phyloP scores from a whole-genome alignment of 2,888 invertebrate species.

The Agrypnus murinus region DNA sequence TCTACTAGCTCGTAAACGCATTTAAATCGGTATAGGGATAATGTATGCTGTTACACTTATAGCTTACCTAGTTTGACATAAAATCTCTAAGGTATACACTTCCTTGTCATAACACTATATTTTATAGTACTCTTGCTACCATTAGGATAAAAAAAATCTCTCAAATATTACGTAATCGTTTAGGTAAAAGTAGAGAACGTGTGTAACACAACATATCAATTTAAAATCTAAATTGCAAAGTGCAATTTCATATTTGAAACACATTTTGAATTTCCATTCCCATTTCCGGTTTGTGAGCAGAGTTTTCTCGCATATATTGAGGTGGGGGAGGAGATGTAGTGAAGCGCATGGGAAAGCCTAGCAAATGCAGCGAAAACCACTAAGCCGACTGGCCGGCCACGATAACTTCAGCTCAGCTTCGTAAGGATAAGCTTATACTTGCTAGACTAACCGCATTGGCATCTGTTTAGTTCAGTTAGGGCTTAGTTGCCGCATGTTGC shows the following conservation, averaged over 20 bases:
- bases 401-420: constrained; percentile 52
- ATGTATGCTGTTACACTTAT: no score
- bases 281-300: constrained; percentile 42
- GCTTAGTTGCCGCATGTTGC: constrained; percentile 47
- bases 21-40: no score
- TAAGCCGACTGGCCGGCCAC: constrained; percentile 51
- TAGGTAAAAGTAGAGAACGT: constrained; percentile 6
- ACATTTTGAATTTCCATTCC: constrained; percentile 48
- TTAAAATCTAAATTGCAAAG: constrained; percentile 40
- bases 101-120: no score
- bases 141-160: no score
- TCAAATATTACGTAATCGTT: neutral
- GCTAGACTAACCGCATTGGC: constrained; percentile 51
- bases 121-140: no score
- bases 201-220: constrained; percentile 37
- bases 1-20: no score
- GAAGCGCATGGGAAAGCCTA: constrained; percentile 40
- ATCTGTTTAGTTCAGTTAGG: constrained; percentile 51
- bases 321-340: constrained; percentile 25
- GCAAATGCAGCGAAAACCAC: constrained; percentile 52
- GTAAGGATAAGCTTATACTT: constrained; percentile 52
- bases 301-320: constrained; percentile 39
- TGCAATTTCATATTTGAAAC: constrained; percentile 41
- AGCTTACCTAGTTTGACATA: no score
- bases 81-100: no score